A percentile compares a stretch with the other conserved stretches of the same genome.
Evolutionary conservation across 2,113 vertebrate species (phyloP).

Genomic region (Athene cunicularia): DNA sequence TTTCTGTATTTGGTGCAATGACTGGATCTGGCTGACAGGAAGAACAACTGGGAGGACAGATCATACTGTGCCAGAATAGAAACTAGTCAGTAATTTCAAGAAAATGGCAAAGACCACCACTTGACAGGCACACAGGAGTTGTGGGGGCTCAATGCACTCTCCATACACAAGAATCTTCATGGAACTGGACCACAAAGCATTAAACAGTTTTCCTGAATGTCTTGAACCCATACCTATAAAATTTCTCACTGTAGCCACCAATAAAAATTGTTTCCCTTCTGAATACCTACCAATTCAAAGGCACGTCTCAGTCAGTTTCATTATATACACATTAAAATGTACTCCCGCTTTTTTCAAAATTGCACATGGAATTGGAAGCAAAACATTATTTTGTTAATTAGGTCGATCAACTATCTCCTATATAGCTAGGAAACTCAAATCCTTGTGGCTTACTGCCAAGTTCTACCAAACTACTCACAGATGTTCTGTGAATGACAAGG

Average conservation of each 20-base stretch:
- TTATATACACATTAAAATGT: not conserved
- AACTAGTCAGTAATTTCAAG: not conserved
- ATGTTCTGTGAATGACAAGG: slow-evolving; percentile 1
- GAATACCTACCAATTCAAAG: not conserved
- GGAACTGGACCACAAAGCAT: not conserved
- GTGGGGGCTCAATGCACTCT: not conserved
- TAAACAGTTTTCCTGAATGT: not conserved
- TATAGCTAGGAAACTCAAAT: not conserved
- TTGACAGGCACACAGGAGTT: not conserved
- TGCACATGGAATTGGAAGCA: not conserved
- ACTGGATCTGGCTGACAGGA: not conserved
- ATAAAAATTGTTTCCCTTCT: not conserved
- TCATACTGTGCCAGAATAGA: not conserved
- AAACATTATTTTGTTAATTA: slow-evolving; percentile 31
- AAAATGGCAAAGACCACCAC: not conserved
- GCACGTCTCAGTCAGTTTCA: not conserved
- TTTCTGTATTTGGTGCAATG: not conserved
- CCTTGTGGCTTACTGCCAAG: not conserved
- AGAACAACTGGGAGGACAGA: not conserved
- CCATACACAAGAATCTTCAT: not conserved
- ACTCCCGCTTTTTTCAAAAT: not conserved
- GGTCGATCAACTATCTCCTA: not conserved
- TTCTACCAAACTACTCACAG: not conserved
- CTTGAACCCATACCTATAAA: not conserved
- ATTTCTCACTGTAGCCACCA: not conserved